These are phyloP conservation scores for Lepus timidus DNA, from an alignment of 2,113 vertebrate genomes.

Conservation along the genomic window DNA sequence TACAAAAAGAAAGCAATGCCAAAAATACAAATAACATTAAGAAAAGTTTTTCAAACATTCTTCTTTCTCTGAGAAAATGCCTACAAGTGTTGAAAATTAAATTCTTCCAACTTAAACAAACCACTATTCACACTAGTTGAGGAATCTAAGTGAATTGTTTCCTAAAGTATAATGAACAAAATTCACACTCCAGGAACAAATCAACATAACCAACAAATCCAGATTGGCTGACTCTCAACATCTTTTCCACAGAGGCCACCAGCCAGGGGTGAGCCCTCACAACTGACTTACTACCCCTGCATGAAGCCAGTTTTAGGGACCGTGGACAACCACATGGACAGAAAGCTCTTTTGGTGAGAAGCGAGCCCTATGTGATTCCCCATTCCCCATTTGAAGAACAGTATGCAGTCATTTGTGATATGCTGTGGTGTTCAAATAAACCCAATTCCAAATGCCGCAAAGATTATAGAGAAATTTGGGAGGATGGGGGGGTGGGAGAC, in stretches of 20 bases:
- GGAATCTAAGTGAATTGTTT: constrained; percentile 5
- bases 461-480: background rate
- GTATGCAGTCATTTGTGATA: background rate
- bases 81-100: constrained; percentile 1
- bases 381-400: background rate
- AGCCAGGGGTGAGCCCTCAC: background rate
- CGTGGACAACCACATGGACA: fast-evolving
- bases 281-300: background rate
- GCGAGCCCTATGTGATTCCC: background rate
- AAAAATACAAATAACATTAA: background rate
- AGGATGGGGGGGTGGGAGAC: too few relatives aligned
- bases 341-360: background rate
- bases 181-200: background rate
- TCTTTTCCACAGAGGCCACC: background rate
- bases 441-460: constrained; percentile 7
- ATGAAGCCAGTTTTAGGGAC: background rate
- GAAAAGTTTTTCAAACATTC: background rate
- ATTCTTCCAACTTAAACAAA: constrained; percentile 28
- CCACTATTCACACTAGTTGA: background rate
- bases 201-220: background rate
- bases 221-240: background rate
- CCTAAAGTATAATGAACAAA: background rate
- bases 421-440: constrained; percentile 33
- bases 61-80: background rate
- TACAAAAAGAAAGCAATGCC: background rate